Evolutionary conservation across 2,797 vertebrate species (phyloP).

Genomic region (Bradypus variegatus): DNA sequence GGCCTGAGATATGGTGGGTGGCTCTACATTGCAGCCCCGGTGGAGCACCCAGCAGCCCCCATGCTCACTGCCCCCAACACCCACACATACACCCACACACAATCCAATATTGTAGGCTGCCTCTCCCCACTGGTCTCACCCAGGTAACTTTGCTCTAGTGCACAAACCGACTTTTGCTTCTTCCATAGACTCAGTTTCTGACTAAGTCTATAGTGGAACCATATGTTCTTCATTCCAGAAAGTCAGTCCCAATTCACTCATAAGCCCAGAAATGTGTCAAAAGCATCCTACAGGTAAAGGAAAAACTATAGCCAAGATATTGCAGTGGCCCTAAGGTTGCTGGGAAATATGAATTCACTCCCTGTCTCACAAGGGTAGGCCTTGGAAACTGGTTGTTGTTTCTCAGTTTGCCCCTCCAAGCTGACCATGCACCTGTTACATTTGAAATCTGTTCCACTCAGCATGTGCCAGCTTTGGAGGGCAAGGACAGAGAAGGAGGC

Average conservation of each 20-base stretch:
- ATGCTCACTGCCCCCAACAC: not conserved
- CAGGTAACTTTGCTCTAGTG: not conserved
- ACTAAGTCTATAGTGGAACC: not conserved
- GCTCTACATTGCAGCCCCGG: not conserved
- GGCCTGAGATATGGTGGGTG: not conserved
- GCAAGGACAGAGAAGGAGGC: not conserved
- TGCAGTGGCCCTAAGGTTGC: too few relatives aligned
- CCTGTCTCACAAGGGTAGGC: not conserved
- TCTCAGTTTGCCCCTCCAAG: not conserved
- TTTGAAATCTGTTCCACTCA: not conserved
- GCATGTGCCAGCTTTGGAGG: not conserved
- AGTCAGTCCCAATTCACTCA: not conserved
- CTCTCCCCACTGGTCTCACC: not conserved
- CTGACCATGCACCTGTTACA: not conserved
- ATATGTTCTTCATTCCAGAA: conserved; percentile 10
- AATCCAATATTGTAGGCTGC: not conserved
- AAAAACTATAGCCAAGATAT: not conserved
- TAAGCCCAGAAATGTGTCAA: not conserved
- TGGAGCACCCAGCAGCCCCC: not conserved
- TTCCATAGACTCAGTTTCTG: not conserved
- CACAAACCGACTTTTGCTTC: not conserved
- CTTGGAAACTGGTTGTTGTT: not conserved
- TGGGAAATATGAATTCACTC: not conserved
- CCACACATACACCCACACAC: not conserved
- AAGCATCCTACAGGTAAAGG: not conserved